Conservation (phyloP, 1,140 invertebrate genomes). For the Batillaria attramentaria region DNA sequence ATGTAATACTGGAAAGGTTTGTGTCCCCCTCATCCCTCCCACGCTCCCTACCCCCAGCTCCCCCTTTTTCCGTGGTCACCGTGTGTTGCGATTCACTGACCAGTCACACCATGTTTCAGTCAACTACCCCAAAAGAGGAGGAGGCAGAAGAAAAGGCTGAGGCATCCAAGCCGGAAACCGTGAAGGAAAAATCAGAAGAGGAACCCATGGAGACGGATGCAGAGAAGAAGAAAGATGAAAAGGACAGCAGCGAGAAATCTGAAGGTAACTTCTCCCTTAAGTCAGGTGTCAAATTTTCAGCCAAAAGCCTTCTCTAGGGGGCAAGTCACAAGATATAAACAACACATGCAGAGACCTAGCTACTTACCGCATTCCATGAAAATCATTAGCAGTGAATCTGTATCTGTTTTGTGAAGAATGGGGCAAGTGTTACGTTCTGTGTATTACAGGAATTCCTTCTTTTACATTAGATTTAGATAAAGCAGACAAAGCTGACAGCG, state of each 20-base stretch:
- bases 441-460: too few species aligned
- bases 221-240: conserved; percentile 16
- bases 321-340: conserved; percentile 30
- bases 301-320: neutral
- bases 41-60: too few species aligned
- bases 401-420: neutral
- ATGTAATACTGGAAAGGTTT: too few species aligned
- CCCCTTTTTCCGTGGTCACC: too few species aligned
- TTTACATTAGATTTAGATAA: conserved; percentile 26
- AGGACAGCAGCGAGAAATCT: neutral
- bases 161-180: conserved; percentile 35
- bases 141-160: conserved; percentile 43
- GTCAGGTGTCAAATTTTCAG: neutral
- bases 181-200: conserved; percentile 34
- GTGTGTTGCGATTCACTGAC: too few species aligned
- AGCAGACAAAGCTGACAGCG: conserved; percentile 32
- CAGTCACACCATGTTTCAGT: too few species aligned
- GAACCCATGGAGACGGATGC: conserved; percentile 29
- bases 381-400: neutral
- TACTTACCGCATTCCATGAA: neutral
- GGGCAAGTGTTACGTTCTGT: neutral
- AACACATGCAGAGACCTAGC: conserved; percentile 7
- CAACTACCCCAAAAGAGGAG: too few species aligned
- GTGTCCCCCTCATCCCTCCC: too few species aligned
- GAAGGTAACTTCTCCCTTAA: conserved; percentile 13